Conservation (phyloP, 2,888 invertebrate genomes). For the Lasioglossum villosulum region DNA sequence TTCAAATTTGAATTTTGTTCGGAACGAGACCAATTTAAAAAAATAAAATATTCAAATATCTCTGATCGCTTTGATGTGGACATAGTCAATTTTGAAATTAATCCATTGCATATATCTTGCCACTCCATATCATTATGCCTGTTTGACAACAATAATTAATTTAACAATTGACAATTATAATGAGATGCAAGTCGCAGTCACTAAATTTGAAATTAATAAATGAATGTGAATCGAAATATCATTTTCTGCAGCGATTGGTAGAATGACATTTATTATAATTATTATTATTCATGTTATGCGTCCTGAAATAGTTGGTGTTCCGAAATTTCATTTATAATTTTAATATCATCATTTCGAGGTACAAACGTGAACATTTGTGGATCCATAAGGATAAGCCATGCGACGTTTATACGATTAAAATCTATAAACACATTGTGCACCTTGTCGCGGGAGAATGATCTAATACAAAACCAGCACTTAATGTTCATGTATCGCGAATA, state of each 20-base stretch:
- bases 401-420: slow-evolving; percentile 3
- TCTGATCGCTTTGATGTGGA: too few relatives aligned
- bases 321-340: background rate
- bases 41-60: too few relatives aligned
- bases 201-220: too few relatives aligned
- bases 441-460: background rate
- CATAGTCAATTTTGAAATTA: background rate
- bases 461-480: slow-evolving; percentile 11
- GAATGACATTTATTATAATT: background rate
- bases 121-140: background rate
- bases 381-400: background rate
- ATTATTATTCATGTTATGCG: background rate
- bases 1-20: too few relatives aligned
- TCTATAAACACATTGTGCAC: background rate
- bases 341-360: background rate
- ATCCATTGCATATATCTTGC: background rate
- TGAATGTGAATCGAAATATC: too few relatives aligned
- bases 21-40: too few relatives aligned
- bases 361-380: background rate
- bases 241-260: too few relatives aligned
- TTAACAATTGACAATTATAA: too few relatives aligned
- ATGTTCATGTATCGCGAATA: slow-evolving; percentile 20
- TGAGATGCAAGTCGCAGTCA: too few relatives aligned
- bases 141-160: background rate
- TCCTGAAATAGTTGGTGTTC: background rate